Evolutionary conservation across 2,113 vertebrate genomes (phyloP).

Genomic region (Pituophis catenifer): DNA sequence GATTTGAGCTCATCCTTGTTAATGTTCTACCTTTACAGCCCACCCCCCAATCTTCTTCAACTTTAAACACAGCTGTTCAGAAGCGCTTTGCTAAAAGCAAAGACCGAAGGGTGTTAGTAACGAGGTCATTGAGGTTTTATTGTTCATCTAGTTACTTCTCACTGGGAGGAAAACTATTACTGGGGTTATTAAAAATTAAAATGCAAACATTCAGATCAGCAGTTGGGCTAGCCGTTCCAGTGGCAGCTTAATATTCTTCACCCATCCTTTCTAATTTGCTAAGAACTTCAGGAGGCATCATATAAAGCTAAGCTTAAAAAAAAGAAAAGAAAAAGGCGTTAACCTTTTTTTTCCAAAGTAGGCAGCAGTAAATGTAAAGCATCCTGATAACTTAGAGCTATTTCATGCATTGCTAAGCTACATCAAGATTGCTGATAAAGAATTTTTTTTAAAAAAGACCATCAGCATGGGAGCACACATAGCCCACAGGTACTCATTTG

Average conservation of each 20-base stretch:
- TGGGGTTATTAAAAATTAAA: slow-evolving; percentile 55
- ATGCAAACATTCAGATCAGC: slow-evolving; percentile 43
- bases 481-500: no score
- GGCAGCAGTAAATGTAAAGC: slow-evolving; percentile 7
- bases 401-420: slow-evolving; percentile 35
- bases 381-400: slow-evolving; percentile 48
- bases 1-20: neutral
- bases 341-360: neutral
- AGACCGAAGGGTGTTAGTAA: slow-evolving; percentile 25
- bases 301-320: neutral
- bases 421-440: slow-evolving; percentile 41
- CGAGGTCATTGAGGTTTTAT: slow-evolving; percentile 38
- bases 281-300: neutral
- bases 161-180: slow-evolving; percentile 50
- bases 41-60: neutral
- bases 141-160: slow-evolving; percentile 46
- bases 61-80: neutral
- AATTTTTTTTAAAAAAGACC: neutral
- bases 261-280: slow-evolving; percentile 13
- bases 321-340: neutral
- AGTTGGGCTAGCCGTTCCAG: slow-evolving; percentile 34
- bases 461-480: neutral
- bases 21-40: neutral
- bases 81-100: slow-evolving; percentile 26
- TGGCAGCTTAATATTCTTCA: slow-evolving; percentile 34